phyloP scores from a whole-genome alignment of 2,888 invertebrate genomes.

The Drosophila longiperda region DNA sequence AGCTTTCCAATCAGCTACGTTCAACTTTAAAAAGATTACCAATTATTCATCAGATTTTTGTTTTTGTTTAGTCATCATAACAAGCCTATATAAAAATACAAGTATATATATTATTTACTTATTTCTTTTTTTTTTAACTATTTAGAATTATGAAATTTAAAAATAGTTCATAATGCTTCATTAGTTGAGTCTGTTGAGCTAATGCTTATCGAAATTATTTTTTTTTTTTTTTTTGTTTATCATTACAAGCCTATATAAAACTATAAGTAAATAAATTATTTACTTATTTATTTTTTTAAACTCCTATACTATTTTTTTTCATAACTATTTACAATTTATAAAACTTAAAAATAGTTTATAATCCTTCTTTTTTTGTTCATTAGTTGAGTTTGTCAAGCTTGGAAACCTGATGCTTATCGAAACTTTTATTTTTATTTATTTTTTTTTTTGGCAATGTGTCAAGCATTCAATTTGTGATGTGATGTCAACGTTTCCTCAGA shows the following conservation, averaged over 20 bases:
- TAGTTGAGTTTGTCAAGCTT: not conserved
- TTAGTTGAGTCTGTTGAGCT: not conserved
- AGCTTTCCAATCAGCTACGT: constrained; percentile 27
- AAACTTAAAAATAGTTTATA: not conserved
- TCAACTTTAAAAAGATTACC: not conserved
- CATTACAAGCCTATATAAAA: not conserved
- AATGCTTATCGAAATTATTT: constrained; percentile 37
- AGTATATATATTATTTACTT: too few species aligned
- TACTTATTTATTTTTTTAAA: not conserved
- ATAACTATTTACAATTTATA: not conserved
- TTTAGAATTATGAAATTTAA: too few species aligned
- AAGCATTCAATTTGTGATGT: constrained; percentile 37
- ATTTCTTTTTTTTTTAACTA: not conserved
- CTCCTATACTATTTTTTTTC: not conserved
- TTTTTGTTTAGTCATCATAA: too few species aligned
- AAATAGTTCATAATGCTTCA: not conserved
- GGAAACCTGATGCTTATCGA: constrained; percentile 40
- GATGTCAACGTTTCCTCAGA: constrained; percentile 52
- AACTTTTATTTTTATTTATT: not conserved
- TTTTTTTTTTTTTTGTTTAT: not conserved
- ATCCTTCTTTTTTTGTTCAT: not conserved
- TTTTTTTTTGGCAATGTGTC: constrained; percentile 7
- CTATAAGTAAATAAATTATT: not conserved
- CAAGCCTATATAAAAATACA: too few species aligned
- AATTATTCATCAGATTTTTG: not conserved